These are phyloP conservation scores for Drosophila emarginata DNA, from an alignment of 2,888 invertebrate species.

Conservation along the genomic window DNA sequence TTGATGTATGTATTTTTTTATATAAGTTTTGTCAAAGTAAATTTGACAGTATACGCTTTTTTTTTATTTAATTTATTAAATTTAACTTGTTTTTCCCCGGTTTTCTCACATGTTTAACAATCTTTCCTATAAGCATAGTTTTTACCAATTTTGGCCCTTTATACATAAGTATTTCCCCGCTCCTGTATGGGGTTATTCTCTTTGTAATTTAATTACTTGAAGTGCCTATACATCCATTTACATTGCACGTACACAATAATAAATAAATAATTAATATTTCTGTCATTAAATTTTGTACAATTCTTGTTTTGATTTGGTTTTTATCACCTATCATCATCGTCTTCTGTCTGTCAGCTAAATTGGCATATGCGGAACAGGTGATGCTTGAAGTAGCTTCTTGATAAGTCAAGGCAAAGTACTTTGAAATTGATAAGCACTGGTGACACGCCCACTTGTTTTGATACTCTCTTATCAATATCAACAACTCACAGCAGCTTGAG, in stretches of 20 bases:
- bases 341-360: neutral
- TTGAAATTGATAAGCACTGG: neutral
- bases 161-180: neutral
- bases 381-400: constrained; percentile 10
- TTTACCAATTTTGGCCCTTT: neutral
- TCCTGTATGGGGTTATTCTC: neutral
- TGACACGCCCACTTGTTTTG: constrained; percentile 28
- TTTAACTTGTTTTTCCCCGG: too few relatives aligned
- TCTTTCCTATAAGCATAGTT: too few relatives aligned
- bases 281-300: neutral
- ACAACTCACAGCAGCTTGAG: constrained; percentile 45
- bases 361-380: constrained; percentile 33
- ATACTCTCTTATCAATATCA: neutral
- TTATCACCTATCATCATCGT: constrained; percentile 1
- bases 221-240: neutral
- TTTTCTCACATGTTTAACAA: too few relatives aligned
- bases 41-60: too few relatives aligned
- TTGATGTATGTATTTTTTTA: too few relatives aligned
- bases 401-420: constrained; percentile 1
- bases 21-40: too few relatives aligned
- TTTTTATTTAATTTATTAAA: too few relatives aligned
- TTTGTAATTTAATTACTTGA: neutral
- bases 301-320: neutral
- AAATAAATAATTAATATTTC: neutral
- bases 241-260: neutral